These are phyloP conservation scores for Maniola hyperantus DNA, from an alignment of 2,888 invertebrate genomes.

Conservation along the genomic window DNA sequence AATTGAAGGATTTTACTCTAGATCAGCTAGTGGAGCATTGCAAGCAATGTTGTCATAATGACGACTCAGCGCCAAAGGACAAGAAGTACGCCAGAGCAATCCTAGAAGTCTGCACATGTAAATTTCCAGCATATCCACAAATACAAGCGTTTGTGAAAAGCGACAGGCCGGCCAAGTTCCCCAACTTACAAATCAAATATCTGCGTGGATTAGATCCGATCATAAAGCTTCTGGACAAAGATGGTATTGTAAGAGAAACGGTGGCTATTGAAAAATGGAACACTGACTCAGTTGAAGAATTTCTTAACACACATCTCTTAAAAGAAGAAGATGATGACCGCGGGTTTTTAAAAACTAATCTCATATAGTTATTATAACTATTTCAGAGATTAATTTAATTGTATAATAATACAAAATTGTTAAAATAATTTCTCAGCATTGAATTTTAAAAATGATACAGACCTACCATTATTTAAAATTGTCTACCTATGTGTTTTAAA, in stretches of 20 bases:
- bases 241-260: slow-evolving; percentile 92
- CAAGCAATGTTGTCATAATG: slow-evolving; percentile 90
- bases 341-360: slow-evolving; percentile 84
- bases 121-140: slow-evolving; percentile 98
- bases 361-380: slow-evolving; percentile 56
- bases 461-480: too few species aligned
- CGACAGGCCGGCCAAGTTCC: slow-evolving; percentile 93
- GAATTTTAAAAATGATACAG: too few species aligned
- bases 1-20: slow-evolving; percentile 89
- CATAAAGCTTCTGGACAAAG: slow-evolving; percentile 93
- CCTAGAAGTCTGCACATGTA: slow-evolving; percentile 98
- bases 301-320: slow-evolving; percentile 93
- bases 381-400: background rate
- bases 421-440: too few species aligned
- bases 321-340: slow-evolving; percentile 80
- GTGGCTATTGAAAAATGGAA: slow-evolving; percentile 99
- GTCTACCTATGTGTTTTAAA: too few species aligned
- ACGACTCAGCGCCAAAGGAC: slow-evolving; percentile 84
- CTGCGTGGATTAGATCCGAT: slow-evolving; percentile 97
- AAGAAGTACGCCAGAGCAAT: slow-evolving; percentile 95
- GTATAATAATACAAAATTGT: background rate
- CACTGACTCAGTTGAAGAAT: slow-evolving; percentile 98
- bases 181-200: slow-evolving; percentile 95
- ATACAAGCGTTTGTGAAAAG: slow-evolving; percentile 99
- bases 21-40: slow-evolving; percentile 87